Evolutionary conservation across 2,888 invertebrate genomes (phyloP), one percentile per base, ranked within the genome.

Genomic region (Fissipunctia ypsillon): DNA sequence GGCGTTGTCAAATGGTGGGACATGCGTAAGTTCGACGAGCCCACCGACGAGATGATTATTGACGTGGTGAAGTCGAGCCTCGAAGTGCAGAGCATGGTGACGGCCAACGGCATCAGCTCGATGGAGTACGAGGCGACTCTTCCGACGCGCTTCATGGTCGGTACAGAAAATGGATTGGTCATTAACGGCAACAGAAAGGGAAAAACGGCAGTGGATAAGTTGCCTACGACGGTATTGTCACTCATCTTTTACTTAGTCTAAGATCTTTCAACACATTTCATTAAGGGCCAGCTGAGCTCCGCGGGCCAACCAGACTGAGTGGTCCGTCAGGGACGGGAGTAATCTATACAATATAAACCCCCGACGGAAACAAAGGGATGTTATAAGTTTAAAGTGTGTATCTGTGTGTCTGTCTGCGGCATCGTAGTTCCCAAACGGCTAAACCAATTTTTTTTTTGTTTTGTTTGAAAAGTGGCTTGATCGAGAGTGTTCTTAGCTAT

Each of bases 1-100:
- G 99, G 99, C 1, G 98, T 97, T 93, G 97, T 98, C 66, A 97
- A 97, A 91, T 98, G 98, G 98, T 98, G 98, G 98, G 98, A 98
- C 91, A 96, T 96, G 19, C 95, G 98, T 48, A 97, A 97, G 87
- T 91, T 98, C 80, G 93, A 93, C n/a, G 97, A 97, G 85, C 97
- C 97, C 12, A 96, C 96, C 16, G 97, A 98, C 78, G 96, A 97
- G 82, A 94, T 98, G 87, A 95, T 97, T 59, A 93, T 98, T 35
- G 98, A 98, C 90, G 95, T 97, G 19, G 96, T 97, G 31, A 97
- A 97, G 86, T 95, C 95, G 3, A 83, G 91, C 6, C 89, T 88
- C 50, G 97, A 97, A 69, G 91, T 89, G 0, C 97, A 95, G 82
- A 97, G 83, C 91, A 97, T 93, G 95, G 94, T 93, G 6, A 95